Conservation (phyloP, 2,797 vertebrate species). For the Adrianichthys oophorus region DNA sequence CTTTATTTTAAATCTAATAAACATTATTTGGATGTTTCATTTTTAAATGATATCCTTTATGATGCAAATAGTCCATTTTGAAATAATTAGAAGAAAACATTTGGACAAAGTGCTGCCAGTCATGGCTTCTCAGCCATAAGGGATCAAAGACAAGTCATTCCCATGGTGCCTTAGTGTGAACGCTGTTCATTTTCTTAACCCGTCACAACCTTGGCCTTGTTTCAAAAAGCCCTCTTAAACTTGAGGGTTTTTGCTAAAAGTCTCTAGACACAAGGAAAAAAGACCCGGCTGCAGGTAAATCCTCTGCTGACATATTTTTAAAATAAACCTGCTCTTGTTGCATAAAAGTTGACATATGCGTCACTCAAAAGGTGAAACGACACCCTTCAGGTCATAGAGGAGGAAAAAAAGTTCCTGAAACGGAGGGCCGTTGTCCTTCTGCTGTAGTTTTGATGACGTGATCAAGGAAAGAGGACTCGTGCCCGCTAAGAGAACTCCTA, state of each 20-base stretch:
- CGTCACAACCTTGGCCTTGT: not conserved
- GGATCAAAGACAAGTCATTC: not conserved
- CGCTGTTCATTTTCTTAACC: not conserved
- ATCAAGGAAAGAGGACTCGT: not conserved
- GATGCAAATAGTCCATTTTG: too few species aligned
- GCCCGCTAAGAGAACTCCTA: not conserved
- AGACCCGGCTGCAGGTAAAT: too few species aligned
- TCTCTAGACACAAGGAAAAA: not conserved
- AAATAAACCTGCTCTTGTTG: too few species aligned
- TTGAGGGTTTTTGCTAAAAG: not conserved
- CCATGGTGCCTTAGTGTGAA: not conserved
- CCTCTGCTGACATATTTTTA: too few species aligned
- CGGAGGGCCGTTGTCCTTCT: too few species aligned
- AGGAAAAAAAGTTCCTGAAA: too few species aligned
- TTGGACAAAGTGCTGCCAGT: conserved; percentile 6
- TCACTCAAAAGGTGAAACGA: too few species aligned
- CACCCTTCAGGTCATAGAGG: not conserved
- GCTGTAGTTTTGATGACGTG: not conserved
- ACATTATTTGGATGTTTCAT: too few species aligned
- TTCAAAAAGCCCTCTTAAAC: too few species aligned
- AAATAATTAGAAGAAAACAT: conserved; percentile 3
- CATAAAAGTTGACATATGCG: not conserved
- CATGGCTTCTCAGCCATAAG: not conserved
- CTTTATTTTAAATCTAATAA: too few species aligned
- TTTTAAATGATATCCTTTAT: too few species aligned